A percentile compares a stretch with the other conserved stretches of the same genome.
Evolutionary conservation across 2,888 invertebrate genomes (phyloP).

Genomic region (Lycia hirtaria): DNA sequence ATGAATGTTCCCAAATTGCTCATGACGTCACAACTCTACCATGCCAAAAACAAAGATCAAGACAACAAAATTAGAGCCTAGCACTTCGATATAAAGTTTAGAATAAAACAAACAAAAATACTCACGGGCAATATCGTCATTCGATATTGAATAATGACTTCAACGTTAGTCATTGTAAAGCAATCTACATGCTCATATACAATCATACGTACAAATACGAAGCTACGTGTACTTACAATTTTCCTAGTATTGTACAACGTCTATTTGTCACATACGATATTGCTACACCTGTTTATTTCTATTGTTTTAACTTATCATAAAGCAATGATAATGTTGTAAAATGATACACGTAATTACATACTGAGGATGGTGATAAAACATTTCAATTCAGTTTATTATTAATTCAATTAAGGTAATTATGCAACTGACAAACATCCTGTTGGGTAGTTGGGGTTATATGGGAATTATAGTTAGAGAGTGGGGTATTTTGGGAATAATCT

Average conservation of each 20-base stretch:
- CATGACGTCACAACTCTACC: conserved; percentile 3
- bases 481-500: no score
- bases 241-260: conserved; percentile 14
- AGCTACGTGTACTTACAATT: not conserved
- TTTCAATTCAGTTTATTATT: no score
- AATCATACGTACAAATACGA: not conserved
- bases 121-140: conserved; percentile 6
- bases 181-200: conserved; percentile 7
- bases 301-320: conserved; percentile 9
- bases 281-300: conserved; percentile 16
- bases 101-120: not conserved
- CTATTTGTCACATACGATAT: not conserved
- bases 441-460: no score
- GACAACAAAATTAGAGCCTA: not conserved
- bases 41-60: conserved; percentile 1
- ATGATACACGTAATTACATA: not conserved
- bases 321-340: not conserved
- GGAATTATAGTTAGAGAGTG: no score
- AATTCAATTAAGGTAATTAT: no score
- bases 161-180: conserved; percentile 23
- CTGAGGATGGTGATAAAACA: no score
- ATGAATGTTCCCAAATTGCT: conserved; percentile 13
- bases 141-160: conserved; percentile 26
- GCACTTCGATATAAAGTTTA: conserved; percentile 9
- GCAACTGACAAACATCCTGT: no score